Evolutionary conservation across 2,888 invertebrate species (phyloP).

Genomic region (Patella pellucida): DNA sequence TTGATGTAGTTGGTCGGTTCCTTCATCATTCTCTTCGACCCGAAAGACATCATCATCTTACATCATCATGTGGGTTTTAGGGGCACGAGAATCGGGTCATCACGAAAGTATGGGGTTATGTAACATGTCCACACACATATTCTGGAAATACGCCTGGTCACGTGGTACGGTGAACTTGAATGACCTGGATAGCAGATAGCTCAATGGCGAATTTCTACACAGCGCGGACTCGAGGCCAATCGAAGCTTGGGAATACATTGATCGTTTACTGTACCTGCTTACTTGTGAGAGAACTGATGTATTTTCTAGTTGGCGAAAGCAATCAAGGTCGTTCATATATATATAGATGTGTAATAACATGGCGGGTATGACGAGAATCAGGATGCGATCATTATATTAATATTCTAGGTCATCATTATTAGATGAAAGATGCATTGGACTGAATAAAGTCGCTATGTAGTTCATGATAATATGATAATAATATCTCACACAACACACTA

Average conservation of each 20-base stretch:
- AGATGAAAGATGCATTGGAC: no score
- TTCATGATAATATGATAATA: no score
- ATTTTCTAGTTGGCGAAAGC: background rate
- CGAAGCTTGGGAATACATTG: background rate
- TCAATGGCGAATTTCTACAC: background rate
- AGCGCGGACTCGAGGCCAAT: background rate
- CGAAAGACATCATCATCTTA: constrained; percentile 7
- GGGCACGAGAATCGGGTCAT: constrained; percentile 17
- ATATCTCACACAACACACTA: no score
- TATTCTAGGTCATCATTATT: no score
- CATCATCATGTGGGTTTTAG: constrained; percentile 22
- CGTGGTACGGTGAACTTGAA: constrained; percentile 27
- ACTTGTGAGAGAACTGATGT: background rate
- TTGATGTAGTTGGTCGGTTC: background rate
- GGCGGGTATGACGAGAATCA: no score
- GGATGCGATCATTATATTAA: no score
- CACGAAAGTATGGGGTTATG: constrained; percentile 23
- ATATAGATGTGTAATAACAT: no score
- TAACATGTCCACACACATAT: constrained; percentile 29
- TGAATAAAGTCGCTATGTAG: no score
- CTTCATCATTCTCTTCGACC: background rate
- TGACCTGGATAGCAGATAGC: constrained; percentile 22
- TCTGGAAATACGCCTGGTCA: constrained; percentile 20
- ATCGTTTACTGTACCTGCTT: background rate
- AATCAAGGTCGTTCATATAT: background rate